A percentile compares a stretch with the other conserved stretches of the same genome.
phyloP scores from a whole-genome alignment of 2,888 invertebrate species.

The Punctoribates punctum region DNA sequence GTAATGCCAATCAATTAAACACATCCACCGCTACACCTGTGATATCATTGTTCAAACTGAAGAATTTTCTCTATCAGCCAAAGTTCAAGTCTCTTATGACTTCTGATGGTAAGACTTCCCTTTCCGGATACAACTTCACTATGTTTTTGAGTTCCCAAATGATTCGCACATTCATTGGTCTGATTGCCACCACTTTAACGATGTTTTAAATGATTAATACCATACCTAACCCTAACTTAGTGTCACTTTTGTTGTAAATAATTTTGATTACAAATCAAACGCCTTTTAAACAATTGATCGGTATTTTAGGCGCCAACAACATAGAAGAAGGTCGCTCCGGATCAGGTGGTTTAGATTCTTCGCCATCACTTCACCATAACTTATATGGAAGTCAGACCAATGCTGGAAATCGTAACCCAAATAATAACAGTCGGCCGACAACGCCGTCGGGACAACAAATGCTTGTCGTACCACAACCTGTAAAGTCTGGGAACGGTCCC shows the following conservation, averaged over 20 bases:
- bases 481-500: conserved; percentile 63
- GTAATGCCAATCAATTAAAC: conserved; percentile 21
- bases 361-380: conserved; percentile 46
- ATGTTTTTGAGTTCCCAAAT: too few relatives aligned
- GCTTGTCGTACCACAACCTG: conserved; percentile 82
- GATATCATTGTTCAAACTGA: conserved; percentile 49
- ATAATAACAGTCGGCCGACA: conserved; percentile 57
- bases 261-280: too few relatives aligned
- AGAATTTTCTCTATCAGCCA: conserved; percentile 49
- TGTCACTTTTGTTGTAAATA: too few relatives aligned
- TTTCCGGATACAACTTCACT: neutral
- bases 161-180: too few relatives aligned
- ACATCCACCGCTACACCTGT: conserved; percentile 48
- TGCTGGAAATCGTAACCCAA: conserved; percentile 49
- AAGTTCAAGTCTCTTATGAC: conserved; percentile 47
- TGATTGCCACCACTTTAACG: too few relatives aligned
- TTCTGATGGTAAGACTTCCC: conserved; percentile 36
- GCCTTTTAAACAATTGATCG: too few relatives aligned
- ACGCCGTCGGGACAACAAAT: conserved; percentile 58
- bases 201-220: too few relatives aligned
- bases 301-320: conserved; percentile 44
- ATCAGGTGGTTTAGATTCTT: conserved; percentile 46
- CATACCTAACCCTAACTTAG: too few relatives aligned
- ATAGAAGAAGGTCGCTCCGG: conserved; percentile 46
- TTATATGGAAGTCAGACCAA: conserved; percentile 49